These are phyloP conservation scores for Acrobasis consociella DNA, from an alignment of 2,888 invertebrate genomes.

Conservation along the genomic window DNA sequence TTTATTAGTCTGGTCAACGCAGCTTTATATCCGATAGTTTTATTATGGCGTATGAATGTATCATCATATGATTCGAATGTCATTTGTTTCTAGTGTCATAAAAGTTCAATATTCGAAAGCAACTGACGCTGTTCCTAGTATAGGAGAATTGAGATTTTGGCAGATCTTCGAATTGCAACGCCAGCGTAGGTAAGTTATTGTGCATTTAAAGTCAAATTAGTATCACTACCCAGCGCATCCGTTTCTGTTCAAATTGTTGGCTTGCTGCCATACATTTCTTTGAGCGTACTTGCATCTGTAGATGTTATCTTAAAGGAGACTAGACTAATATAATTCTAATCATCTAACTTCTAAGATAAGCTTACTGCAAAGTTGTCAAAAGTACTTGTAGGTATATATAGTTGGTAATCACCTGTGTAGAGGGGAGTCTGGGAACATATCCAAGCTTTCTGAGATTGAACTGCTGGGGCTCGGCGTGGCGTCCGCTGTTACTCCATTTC, in stretches of 20 bases:
- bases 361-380: conserved; percentile 37
- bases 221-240: conserved; percentile 58
- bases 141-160: conserved; percentile 55
- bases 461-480: conserved; percentile 94
- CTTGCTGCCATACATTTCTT: conserved; percentile 60
- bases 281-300: conserved; percentile 49
- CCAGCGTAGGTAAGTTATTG: conserved; percentile 63
- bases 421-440: conserved; percentile 95
- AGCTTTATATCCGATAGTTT: conserved; percentile 70
- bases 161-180: conserved; percentile 55
- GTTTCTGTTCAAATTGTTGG: conserved; percentile 66
- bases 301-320: conserved; percentile 51
- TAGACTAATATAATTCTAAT: conserved; percentile 29
- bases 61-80: conserved; percentile 44
- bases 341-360: conserved; percentile 43
- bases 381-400: conserved; percentile 23
- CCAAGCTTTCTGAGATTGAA: conserved; percentile 94
- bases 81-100: conserved; percentile 58
- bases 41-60: conserved; percentile 61
- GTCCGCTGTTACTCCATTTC: conserved; percentile 86
- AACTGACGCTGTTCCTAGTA: conserved; percentile 47
- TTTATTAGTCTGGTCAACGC: conserved; percentile 79
- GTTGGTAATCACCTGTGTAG: conserved; percentile 85
- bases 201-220: conserved; percentile 73
- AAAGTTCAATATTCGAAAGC: conserved; percentile 59